These are phyloP conservation scores for Yoshiicerus persimilis DNA, from an alignment of 1,140 invertebrate species.

Conservation along the genomic window DNA sequence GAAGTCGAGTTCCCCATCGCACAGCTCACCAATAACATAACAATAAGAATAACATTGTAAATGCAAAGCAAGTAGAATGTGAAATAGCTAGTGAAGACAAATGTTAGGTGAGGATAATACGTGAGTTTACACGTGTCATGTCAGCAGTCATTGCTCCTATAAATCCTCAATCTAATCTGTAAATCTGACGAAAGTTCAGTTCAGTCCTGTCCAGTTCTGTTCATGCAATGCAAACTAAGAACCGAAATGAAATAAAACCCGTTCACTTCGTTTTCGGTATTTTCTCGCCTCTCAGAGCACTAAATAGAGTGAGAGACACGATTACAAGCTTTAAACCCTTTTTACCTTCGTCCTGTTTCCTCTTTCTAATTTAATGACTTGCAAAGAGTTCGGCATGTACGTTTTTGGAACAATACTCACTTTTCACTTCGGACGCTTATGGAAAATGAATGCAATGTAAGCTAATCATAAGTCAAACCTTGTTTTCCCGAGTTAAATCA, in stretches of 20 bases:
- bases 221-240: not conserved
- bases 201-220: not conserved
- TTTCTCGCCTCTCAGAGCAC: not conserved
- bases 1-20: not conserved
- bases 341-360: not conserved
- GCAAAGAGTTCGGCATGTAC: not conserved
- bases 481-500: too few species aligned
- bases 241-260: not conserved
- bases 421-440: too few species aligned
- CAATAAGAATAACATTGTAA: slow-evolving; percentile 9
- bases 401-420: not conserved
- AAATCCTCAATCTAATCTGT: slow-evolving; percentile 5
- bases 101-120: not conserved
- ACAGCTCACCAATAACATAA: not conserved
- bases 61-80: not conserved
- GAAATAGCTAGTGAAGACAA: not conserved
- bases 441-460: not conserved
- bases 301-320: slow-evolving; percentile 2
- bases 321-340: not conserved
- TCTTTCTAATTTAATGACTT: not conserved
- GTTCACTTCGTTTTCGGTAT: not conserved
- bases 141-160: slow-evolving; percentile 12
- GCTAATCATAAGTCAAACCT: not conserved
- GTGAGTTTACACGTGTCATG: slow-evolving; percentile 16
- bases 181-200: not conserved